Base-by-base conservation (phyloP, 37 sponge, comb jelly and placozoan genomes). In the Mnemiopsis leidyi region DNA sequence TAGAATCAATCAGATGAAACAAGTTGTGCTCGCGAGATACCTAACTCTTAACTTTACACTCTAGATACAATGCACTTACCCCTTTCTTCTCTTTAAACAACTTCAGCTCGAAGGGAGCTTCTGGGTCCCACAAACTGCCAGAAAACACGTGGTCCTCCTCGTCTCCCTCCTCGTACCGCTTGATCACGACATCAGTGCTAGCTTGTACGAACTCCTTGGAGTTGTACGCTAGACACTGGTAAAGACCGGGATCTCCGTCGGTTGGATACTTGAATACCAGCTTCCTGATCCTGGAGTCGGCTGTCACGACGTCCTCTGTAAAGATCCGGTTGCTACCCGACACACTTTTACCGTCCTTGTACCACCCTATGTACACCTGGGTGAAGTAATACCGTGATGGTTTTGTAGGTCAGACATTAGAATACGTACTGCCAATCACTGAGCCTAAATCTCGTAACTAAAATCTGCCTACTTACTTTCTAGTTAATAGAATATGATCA, bases 211-310 rank as follows among this genome's bases (percentile, higher is more conserved):
- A 77, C 79, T 77, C 32, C 36, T 77, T 32, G 79, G 32, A 31
- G 36, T 77, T 77, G 79, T 77, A 77, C 79, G 79, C 79, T 36
- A 77, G 79, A 32, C 79, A 77, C 79, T 77, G 79, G 79, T 77
- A 77, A 0, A 77, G 79, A 31, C 79, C 79, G 9, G 79, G 79
- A 32, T 77, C 79, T 0, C 35, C 35, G 36, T 77, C 79, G 1
- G 79, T 77, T 20, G 79, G 79, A 32, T 77, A 32, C 32, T 31
- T 26, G 79, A 77, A 77, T 33, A 77, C 79, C 33, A 77, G 79
- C 36, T 77, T 77, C 79, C 79, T 33, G 36, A 77, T 77, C 79
- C 79, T 26, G 34, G 79, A 77, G 33, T 77, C 20, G 7, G 79
- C 18, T 1, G 79, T 77, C 35, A 77, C 79, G 35, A 31, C 32